phyloP scores from a whole-genome alignment of 2,113 vertebrate genomes.

The Erpornis zantholeuca region DNA sequence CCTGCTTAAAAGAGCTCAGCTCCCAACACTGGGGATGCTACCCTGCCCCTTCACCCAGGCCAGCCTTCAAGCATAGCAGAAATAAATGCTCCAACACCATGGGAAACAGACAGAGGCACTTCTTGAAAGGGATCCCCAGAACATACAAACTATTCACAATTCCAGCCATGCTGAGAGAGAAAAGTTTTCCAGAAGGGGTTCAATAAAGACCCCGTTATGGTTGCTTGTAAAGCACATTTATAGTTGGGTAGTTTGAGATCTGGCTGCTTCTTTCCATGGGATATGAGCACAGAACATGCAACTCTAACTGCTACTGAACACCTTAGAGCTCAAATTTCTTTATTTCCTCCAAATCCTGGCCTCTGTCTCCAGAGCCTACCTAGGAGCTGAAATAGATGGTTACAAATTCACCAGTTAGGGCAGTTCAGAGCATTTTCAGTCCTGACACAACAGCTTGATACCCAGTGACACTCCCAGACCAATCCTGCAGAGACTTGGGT shows the following conservation, averaged over 20 bases:
- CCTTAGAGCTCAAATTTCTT: not conserved
- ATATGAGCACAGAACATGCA: not conserved
- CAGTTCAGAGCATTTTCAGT: not conserved
- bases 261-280: not conserved
- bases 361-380: not conserved
- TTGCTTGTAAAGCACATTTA: not conserved
- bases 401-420: not conserved
- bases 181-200: not conserved
- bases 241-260: not conserved
- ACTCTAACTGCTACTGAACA: not conserved
- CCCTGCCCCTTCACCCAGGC: not conserved
- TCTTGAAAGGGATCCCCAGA: not conserved
- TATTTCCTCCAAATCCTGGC: not conserved
- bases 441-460: not conserved
- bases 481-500: not conserved
- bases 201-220: not conserved
- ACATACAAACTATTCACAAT: rapidly evolving
- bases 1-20: not conserved
- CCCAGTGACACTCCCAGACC: not conserved
- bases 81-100: not conserved
- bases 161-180: rapidly evolving
- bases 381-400: not conserved
- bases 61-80: not conserved
- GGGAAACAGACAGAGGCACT: rapidly evolving
- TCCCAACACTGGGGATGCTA: rapidly evolving